Evolutionary conservation across 1,140 invertebrate genomes (phyloP), one percentile per base, ranked within the genome.

Genomic region (Paracyclopina nana): DNA sequence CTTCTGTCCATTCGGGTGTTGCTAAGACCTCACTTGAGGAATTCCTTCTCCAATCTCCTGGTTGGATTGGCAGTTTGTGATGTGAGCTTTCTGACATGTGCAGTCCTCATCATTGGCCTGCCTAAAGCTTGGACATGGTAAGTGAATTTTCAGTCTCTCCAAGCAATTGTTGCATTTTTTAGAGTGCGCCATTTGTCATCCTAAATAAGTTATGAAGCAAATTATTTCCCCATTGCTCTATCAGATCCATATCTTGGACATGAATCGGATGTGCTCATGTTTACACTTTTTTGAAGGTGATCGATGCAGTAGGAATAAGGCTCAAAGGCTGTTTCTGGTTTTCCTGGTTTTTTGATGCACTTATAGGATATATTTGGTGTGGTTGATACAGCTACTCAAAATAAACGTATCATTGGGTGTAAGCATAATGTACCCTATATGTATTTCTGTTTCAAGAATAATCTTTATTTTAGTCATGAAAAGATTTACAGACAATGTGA

Each of bases 51-150:
- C 25, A 28, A 16, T 16, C 28, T 48, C 25, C 45, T 48, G 12
- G 30, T 29, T 31, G 45, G 45, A 26, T 20, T 48, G 25, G 45
- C 45, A 12, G n/a, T 48, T 14, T 48, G 45, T 30, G 45, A 48
- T 48, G 25, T 28, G 6, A 22, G 18, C 30, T 48, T 48, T 20
- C 45, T 48, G 45, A 28, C 45, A 26, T 27, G 27, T 6, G 45
- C 45, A n/a, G 30, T 48, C 16, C 27, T 48, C 12, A 48, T 48
- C 25, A n/a, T 48, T 48, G 45, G 45, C n/a, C 45, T 48, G 11
- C 45, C 45, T 3, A 48, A 29, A 16, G 25, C 28, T 14, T 48
- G 20, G 14, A 27, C 16, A 4, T 48, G 45, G 45, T 48, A 31
- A 42, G 40, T 12, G 6, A 42, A 6, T 6, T 12, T 22, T 14